Base-by-base conservation (phyloP, 2,113 vertebrate genomes). In the Paradisaea rubra region DNA sequence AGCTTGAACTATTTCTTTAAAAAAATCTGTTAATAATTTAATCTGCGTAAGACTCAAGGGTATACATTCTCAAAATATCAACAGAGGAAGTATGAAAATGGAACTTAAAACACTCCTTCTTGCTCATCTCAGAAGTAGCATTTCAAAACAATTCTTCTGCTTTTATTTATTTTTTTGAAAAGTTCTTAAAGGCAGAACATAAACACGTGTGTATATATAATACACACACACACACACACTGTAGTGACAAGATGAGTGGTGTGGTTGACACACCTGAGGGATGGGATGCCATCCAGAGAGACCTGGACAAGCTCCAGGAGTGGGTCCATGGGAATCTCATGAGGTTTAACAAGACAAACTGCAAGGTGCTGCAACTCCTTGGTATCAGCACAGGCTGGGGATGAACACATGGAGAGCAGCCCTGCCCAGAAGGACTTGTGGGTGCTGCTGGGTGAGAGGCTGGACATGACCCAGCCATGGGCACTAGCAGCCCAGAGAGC, bases 261-360 rank as follows among this genome's bases (percentile, higher is more conserved):
- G 66, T 9, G 6, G 18, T 7, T 9, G 5, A 64, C 22, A 71
- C 22, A 27, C 17, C 31, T 27, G 31, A 72, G 3, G 31, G 42
- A 50, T 1, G 1, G 6, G 31, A 64, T 11, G 24, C 9, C 57
- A 49, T 18, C 9, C 50, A 64, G 4, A 44, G 31, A 11, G 13
- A 42, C 25, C 30, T 25, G 50, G 31, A 57, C 15, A 50, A 72
- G 31, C 18, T 44, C 10, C 2, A 72, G 42, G 5, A 44, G 6
- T 0, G 2, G 5, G 7, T 0, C 11, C n/a, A 45, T 3, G 13
- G n/a, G 30, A 80, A 8, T 3, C 31, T 31, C 57, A 0, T 6
- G 56, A 25, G 15, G 1, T 21, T 54, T 54, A 30, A 53, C 28
- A 70, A 3, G 2, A 15, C 4, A 4, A 41, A 7, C 47, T 41